A percentile compares a stretch with the other conserved stretches of the same genome.
Conservation (phyloP, 2,888 invertebrate species). For the Himalopsyche anomala region DNA sequence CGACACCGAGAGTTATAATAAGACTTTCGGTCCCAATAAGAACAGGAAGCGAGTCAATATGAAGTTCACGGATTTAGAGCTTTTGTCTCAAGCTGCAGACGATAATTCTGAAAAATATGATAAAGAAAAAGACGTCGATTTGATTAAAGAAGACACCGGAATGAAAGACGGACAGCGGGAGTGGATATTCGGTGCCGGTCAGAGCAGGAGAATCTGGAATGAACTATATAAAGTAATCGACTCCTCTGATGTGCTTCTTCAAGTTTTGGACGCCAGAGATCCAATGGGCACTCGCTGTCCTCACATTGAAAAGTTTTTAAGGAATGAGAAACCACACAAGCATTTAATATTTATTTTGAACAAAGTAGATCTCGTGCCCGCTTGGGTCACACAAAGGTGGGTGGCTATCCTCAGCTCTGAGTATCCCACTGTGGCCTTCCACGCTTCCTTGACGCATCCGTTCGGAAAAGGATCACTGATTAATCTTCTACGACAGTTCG, state of each 20-base stretch:
- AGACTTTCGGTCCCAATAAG: conserved; percentile 96
- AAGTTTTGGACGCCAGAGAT: conserved; percentile 97
- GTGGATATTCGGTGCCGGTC: conserved; percentile 96
- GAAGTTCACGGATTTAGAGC: conserved; percentile 85
- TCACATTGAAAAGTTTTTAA: conserved; percentile 93
- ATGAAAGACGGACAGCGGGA: conserved; percentile 89
- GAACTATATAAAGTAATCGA: conserved; percentile 99
- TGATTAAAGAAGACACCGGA: conserved; percentile 89
- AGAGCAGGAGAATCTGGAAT: conserved; percentile 98
- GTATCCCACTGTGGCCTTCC: conserved; percentile 98
- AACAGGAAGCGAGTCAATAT: conserved; percentile 93
- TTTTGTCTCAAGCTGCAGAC: conserved; percentile 84
- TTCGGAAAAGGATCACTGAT: conserved; percentile 98
- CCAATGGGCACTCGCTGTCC: conserved; percentile 97
- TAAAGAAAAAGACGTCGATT: conserved; percentile 88
- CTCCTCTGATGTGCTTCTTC: conserved; percentile 97
- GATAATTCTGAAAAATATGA: conserved; percentile 87
- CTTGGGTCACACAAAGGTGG: conserved; percentile 99
- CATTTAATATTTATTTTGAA: conserved; percentile 98
- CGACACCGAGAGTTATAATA: conserved; percentile 96
- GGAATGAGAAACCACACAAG: conserved; percentile 97
- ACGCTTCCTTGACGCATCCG: conserved; percentile 98
- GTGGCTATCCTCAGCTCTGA: conserved; percentile 95
- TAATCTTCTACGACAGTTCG: conserved; percentile 95
- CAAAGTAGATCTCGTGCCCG: conserved; percentile 97